These are phyloP conservation scores for Marmota monax DNA, from an alignment of 2,113 vertebrate species.

Conservation along the genomic window DNA sequence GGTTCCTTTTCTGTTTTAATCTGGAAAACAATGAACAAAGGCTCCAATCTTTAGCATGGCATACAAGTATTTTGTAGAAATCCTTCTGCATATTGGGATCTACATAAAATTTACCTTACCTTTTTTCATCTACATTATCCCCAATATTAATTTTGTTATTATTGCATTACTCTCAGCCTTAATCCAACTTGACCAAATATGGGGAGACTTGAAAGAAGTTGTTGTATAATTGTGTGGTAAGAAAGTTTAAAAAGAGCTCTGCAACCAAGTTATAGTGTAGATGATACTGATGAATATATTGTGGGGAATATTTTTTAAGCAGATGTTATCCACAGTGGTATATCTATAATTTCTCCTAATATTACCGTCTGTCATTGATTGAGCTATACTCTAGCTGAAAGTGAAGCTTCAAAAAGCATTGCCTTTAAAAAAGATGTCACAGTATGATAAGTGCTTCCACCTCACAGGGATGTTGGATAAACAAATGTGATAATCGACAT, in stretches of 20 bases:
- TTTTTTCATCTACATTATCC: neutral
- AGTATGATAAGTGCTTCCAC: conserved; percentile 27
- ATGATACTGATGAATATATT: conserved; percentile 6
- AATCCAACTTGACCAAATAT: conserved; percentile 30
- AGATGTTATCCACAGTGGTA: conserved; percentile 63
- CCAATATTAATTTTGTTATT: neutral
- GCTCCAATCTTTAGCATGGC: conserved; percentile 61
- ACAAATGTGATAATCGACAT: conserved; percentile 31
- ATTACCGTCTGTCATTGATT: conserved; percentile 51
- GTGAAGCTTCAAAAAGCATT: conserved; percentile 57
- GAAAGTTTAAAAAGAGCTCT: neutral
- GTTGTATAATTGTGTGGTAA: neutral
- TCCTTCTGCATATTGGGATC: conserved; percentile 73
- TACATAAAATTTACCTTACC: conserved; percentile 66
- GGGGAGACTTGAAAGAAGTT: neutral
- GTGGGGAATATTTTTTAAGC: conserved; percentile 65
- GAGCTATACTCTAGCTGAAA: conserved; percentile 39
- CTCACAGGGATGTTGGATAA: conserved; percentile 52
- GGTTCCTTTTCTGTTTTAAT: conserved; percentile 85
- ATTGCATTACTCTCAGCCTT: neutral
- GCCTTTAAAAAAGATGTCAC: conserved; percentile 14
- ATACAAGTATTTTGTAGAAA: conserved; percentile 73
- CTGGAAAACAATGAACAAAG: conserved; percentile 88
- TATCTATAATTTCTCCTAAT: conserved; percentile 55
- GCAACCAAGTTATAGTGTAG: neutral